Conservation (phyloP, 2,113 vertebrate genomes). For the Octodon degus region DNA sequence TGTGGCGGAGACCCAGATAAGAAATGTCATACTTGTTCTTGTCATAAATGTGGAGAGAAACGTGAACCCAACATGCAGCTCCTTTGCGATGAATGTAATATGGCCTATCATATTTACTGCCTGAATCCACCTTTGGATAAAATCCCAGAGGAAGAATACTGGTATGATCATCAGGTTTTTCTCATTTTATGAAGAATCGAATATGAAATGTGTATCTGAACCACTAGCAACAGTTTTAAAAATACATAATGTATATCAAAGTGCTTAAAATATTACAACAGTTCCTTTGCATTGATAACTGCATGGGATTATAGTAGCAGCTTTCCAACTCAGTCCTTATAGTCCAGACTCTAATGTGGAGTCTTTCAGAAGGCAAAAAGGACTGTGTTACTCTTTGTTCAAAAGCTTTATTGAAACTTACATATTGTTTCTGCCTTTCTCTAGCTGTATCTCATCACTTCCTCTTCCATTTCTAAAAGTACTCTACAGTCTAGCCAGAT, state of each 20-base stretch:
- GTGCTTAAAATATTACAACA: neutral
- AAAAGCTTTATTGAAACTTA: neutral
- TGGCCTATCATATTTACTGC: conserved; percentile 99
- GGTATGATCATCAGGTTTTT: conserved; percentile 88
- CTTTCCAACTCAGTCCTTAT: neutral
- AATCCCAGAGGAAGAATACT: conserved; percentile 98
- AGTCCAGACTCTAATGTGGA: neutral
- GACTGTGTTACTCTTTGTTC: neutral
- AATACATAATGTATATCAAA: neutral
- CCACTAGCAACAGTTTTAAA: conserved; percentile 13
- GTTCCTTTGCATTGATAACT: neutral
- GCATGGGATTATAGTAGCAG: neutral
- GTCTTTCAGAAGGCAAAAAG: conserved; percentile 26
- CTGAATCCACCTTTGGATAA: conserved; percentile 96
- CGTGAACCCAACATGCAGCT: conserved; percentile 98
- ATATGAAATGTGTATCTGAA: conserved; percentile 36
- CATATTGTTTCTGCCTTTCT: conserved; percentile 14
- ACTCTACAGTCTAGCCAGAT: neutral
- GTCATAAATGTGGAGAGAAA: conserved; percentile 97
- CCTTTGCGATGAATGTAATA: conserved; percentile 98
- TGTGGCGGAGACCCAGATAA: conserved; percentile 96
- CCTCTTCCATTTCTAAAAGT: conserved; percentile 8
- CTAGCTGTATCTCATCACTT: neutral
- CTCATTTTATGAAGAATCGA: conserved; percentile 21
- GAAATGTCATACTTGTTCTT: conserved; percentile 97